Evolutionary conservation across 1,140 invertebrate genomes (phyloP).

Genomic region (Scaptomyza pallida): DNA sequence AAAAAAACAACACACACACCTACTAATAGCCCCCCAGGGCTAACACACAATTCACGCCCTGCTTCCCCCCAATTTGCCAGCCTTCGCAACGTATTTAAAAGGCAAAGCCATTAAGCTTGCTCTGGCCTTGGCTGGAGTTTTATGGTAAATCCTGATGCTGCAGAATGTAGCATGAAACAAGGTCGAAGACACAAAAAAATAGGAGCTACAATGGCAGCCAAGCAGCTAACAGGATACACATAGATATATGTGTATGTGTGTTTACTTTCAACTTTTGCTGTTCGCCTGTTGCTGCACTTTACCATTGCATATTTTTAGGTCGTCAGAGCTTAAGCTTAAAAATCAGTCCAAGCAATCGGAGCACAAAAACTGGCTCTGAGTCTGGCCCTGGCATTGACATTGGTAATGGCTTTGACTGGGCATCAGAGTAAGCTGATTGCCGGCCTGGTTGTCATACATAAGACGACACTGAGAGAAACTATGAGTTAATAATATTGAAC

Average conservation of each 20-base stretch:
- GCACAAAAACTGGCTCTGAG: conserved; percentile 4
- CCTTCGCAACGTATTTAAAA: neutral
- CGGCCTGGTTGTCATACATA: neutral
- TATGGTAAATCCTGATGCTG: neutral
- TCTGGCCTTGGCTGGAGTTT: neutral
- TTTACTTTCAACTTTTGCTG: neutral
- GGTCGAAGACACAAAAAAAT: neutral
- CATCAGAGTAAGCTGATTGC: neutral
- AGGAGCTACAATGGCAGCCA: neutral
- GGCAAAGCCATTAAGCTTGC: conserved; percentile 1
- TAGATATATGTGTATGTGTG: neutral
- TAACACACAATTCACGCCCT: no score
- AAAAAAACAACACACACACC: neutral
- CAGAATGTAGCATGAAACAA: conserved; percentile 4
- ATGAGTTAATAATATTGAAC: no score
- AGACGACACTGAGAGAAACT: conserved; percentile 25
- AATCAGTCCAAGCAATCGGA: neutral
- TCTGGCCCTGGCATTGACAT: neutral
- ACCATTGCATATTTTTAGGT: conserved; percentile 21
- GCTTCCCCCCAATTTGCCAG: no score
- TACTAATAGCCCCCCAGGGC: no score
- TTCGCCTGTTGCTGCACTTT: conserved; percentile 1
- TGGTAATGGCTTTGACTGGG: conserved; percentile 15
- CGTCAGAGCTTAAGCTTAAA: conserved; percentile 2
- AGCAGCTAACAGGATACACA: neutral